Evolutionary conservation across 2,888 invertebrate species (phyloP).

Genomic region (Ganaspis brasiliensis): DNA sequence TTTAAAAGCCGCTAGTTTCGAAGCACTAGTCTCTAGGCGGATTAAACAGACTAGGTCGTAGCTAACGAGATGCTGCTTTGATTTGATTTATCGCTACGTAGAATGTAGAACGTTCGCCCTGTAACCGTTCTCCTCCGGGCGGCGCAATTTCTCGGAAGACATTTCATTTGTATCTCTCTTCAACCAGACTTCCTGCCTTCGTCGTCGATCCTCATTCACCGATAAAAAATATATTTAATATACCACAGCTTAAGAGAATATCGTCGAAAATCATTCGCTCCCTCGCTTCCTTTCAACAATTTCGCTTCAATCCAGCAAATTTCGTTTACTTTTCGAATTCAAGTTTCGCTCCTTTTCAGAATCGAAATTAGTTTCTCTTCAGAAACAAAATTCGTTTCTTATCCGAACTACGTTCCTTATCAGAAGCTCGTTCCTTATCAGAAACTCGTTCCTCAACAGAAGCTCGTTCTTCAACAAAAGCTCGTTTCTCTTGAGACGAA

Average conservation of each 20-base stretch:
- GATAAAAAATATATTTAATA: constrained; percentile 41
- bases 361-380: too few species aligned
- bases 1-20: constrained; percentile 29
- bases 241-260: constrained; percentile 30
- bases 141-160: constrained; percentile 75
- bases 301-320: too few species aligned
- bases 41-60: constrained; percentile 61
- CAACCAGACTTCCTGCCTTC: constrained; percentile 33
- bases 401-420: too few species aligned
- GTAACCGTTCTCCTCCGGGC: constrained; percentile 62
- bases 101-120: constrained; percentile 64
- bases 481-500: not conserved
- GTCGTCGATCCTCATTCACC: constrained; percentile 36
- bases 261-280: constrained; percentile 9
- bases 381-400: too few species aligned
- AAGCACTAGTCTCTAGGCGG: constrained; percentile 41
- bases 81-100: constrained; percentile 73
- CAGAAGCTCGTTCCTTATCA: too few species aligned
- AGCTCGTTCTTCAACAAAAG: too few species aligned
- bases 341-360: too few species aligned
- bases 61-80: constrained; percentile 71
- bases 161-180: constrained; percentile 71
- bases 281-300: not conserved
- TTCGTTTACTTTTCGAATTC: too few species aligned
- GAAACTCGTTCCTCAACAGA: too few species aligned